These are phyloP conservation scores for Lepus oiostolus DNA, from an alignment of 2,797 vertebrate genomes.

Conservation along the genomic window DNA sequence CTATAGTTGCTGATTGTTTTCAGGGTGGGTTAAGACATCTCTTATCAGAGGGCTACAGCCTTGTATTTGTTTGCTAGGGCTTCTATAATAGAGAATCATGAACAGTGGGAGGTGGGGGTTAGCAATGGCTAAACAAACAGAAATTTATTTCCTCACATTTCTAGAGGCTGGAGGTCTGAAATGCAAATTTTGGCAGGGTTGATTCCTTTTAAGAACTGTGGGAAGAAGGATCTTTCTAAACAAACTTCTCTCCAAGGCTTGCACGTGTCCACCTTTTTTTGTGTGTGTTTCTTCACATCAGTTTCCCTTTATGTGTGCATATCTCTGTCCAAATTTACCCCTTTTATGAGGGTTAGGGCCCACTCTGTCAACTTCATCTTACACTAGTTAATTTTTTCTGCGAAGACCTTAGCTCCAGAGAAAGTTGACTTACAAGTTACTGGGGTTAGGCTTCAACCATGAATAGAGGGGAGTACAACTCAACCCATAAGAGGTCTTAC, in stretches of 20 bases:
- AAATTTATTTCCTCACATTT: background rate
- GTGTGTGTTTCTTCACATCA: conserved; percentile 2
- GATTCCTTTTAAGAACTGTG: background rate
- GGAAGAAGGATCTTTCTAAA: background rate
- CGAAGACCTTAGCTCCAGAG: conserved; percentile 25
- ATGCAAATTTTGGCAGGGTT: background rate
- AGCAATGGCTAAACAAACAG: background rate
- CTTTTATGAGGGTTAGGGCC: conserved; percentile 28
- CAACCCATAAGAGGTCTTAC: background rate
- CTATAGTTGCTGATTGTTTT: conserved; percentile 39
- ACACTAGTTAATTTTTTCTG: background rate
- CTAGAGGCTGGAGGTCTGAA: background rate
- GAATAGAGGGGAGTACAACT: background rate
- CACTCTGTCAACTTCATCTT: conserved; percentile 32
- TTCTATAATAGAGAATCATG: background rate
- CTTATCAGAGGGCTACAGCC: background rate
- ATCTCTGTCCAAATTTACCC: conserved; percentile 1
- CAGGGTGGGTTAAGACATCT: conserved; percentile 11
- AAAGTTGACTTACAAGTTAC: background rate
- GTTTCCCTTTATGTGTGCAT: background rate
- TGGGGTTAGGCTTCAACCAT: background rate
- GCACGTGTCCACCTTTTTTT: background rate
- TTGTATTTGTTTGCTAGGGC: background rate
- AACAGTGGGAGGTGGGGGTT: background rate
- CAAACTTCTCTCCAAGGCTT: background rate